Evolutionary conservation across 2,797 vertebrate genomes (phyloP).

Genomic region (Rhinoraja longicauda): DNA sequence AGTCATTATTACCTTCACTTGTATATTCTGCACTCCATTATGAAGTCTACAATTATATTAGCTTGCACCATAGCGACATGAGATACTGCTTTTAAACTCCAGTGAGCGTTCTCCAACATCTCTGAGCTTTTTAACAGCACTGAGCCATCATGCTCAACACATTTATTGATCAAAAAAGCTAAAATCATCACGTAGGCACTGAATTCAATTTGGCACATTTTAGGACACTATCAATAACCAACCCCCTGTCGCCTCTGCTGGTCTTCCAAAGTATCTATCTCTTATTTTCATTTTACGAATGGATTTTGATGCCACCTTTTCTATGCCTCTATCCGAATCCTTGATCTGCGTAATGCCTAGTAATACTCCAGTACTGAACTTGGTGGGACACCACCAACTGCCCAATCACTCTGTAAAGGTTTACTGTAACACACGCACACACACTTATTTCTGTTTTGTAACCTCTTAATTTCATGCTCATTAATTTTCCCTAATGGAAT

Average conservation of each 20-base stretch:
- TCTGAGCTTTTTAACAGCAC: background rate
- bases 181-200: background rate
- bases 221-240: background rate
- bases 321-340: background rate
- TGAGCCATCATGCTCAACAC: background rate
- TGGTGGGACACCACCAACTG: background rate
- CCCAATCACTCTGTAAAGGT: background rate
- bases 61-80: background rate
- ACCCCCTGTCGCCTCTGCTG: background rate
- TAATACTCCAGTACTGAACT: background rate
- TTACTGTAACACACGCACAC: background rate
- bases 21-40: no score
- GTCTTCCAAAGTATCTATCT: background rate
- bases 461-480: background rate
- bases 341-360: background rate
- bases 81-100: background rate
- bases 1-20: no score
- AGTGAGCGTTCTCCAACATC: background rate
- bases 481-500: background rate
- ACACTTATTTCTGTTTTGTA: background rate
- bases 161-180: background rate
- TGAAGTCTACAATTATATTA: background rate
- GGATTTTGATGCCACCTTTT: background rate
- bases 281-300: background rate
- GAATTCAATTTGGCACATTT: background rate